A percentile compares a stretch with the other conserved stretches of the same genome.
Conservation (phyloP, 2,888 invertebrate genomes). For the Phorcus lineatus region DNA sequence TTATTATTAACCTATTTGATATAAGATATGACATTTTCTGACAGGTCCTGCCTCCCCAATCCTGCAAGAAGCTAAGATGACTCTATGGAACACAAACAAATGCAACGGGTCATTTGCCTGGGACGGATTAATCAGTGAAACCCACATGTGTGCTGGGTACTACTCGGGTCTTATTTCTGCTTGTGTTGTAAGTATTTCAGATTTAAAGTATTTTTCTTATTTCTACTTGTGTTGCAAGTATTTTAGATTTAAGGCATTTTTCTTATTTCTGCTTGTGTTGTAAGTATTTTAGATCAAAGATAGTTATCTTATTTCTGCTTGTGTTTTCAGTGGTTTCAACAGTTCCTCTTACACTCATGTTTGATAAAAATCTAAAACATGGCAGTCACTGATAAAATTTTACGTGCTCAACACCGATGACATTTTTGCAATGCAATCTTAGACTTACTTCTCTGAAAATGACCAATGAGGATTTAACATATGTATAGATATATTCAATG, state of each 20-base stretch:
- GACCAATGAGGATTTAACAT: no score
- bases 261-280: conserved; percentile 59
- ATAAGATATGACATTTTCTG: neutral
- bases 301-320: conserved; percentile 49
- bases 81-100: conserved; percentile 61
- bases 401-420: no score
- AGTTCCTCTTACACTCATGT: no score
- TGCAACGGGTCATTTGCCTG: conserved; percentile 66
- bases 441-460: no score
- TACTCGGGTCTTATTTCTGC: conserved; percentile 65
- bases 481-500: no score
- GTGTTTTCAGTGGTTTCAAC: conserved; percentile 51
- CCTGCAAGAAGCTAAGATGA: conserved; percentile 69
- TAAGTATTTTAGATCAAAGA: conserved; percentile 37
- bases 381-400: no score
- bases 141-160: conserved; percentile 71
- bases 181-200: conserved; percentile 55
- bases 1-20: neutral
- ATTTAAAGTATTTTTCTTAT: neutral
- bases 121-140: conserved; percentile 56
- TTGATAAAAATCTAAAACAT: no score
- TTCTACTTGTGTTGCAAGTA: conserved; percentile 63
- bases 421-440: no score
- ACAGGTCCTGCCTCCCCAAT: conserved; percentile 47
- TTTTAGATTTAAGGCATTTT: neutral